Evolutionary conservation across 2,888 invertebrate genomes (phyloP).

Genomic region (Lasioglossum morio): DNA sequence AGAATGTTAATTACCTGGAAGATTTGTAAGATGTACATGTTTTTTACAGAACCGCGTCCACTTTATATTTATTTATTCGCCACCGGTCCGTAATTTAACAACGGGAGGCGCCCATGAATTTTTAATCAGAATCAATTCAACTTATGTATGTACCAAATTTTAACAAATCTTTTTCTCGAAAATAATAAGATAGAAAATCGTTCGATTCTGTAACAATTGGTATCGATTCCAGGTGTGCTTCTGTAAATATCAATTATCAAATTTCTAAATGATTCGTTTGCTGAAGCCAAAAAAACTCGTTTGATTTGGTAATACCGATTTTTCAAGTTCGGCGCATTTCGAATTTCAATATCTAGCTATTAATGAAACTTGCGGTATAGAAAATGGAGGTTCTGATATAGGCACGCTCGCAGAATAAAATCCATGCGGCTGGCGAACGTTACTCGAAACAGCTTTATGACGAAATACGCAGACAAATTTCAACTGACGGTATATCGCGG

Average conservation of each 20-base stretch:
- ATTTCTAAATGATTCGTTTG: neutral
- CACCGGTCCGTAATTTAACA: neutral
- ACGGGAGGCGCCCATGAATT: neutral
- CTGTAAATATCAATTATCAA: neutral
- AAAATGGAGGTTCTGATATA: slow-evolving; percentile 35
- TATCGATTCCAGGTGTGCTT: neutral
- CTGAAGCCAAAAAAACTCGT: neutral
- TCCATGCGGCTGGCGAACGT: slow-evolving; percentile 8
- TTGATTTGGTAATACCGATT: neutral
- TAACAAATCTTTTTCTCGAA: neutral
- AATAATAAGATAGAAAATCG: neutral
- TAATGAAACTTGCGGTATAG: slow-evolving; percentile 36
- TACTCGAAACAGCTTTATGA: slow-evolving; percentile 9
- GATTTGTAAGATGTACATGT: slow-evolving; percentile 48
- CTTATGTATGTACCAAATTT: neutral
- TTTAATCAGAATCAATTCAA: neutral
- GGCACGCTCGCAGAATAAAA: slow-evolving; percentile 40
- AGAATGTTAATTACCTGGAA: slow-evolving; percentile 59
- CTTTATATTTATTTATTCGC: slow-evolving; percentile 16
- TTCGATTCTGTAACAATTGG: neutral
- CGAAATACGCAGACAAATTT: slow-evolving; percentile 54
- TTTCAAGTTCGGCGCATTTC: neutral
- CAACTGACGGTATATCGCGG: slow-evolving; percentile 11
- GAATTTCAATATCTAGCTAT: slow-evolving; percentile 19
- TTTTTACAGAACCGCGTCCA: slow-evolving; percentile 29